Evolutionary conservation across 2,113 vertebrate genomes (phyloP), one percentile per base, ranked within the genome.

Genomic region (Oryzias melastigma): DNA sequence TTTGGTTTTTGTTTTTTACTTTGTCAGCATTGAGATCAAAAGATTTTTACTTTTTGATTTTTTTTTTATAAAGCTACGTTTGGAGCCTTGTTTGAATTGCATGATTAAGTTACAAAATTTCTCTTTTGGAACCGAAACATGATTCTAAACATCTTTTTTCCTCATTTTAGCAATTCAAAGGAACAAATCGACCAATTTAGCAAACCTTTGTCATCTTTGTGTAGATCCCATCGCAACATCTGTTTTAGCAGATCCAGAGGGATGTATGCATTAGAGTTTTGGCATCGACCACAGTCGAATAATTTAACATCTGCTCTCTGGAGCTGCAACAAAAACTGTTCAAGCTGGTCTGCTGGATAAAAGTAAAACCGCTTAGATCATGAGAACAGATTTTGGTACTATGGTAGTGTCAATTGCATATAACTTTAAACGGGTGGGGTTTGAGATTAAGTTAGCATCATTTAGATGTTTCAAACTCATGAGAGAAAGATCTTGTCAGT

Each of bases 321-420:
- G 69, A 42, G 56, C 14, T 35, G n/a, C 18, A 40, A 52, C 51
- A 19, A 67, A 17, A 22, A 52, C 41, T 6, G 17, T 27, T 60
- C 13, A 0, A 20, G 53, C 46, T 49, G 56, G 68, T 49, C 29
- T 8, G 49, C 67, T 20, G 56, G 20, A n/a, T 50, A 49, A 65
- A 64, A 47, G 14, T 16, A 35, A 69, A 13, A 59, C 43, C 4
- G 46, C 40, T 56, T 24, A 29, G 8, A 35, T 17, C 20, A 46
- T 14, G 17, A 10, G 7, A 6, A 52, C 13, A 59, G 71, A 17
- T 74, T 63, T 71, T 52, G 41, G 55, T 58, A 58, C 71, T 55
- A 79, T 24, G 14, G 13, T 10, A 12, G 35, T 8, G 29, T 35
- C 29, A 35, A 10, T 12, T 12, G 35, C 10, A 12, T 35, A 7